Conservation (phyloP, 2,888 invertebrate genomes). For the Xiphydria camelus region DNA sequence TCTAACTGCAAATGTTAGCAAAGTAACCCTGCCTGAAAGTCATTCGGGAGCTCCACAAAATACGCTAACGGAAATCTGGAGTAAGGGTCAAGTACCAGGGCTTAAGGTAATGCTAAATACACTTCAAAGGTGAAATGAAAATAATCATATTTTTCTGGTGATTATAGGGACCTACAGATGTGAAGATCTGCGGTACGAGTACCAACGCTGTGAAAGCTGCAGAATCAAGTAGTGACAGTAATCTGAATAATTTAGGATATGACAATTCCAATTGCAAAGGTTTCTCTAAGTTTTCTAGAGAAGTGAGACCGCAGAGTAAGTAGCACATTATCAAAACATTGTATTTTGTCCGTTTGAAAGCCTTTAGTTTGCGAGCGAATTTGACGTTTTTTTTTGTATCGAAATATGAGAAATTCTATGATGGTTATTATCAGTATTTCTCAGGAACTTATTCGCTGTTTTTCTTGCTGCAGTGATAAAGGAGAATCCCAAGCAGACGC, state of each 20-base stretch:
- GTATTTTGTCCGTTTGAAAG: no score
- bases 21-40: neutral
- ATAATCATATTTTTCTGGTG: neutral
- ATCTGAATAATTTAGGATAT: conserved; percentile 16
- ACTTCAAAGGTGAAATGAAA: neutral
- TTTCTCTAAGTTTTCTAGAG: conserved; percentile 52
- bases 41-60: neutral
- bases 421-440: neutral
- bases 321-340: neutral
- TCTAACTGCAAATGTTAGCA: neutral
- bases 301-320: conserved; percentile 50
- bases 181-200: conserved; percentile 16
- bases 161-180: conserved; percentile 39
- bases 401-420: neutral
- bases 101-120: conserved; percentile 27
- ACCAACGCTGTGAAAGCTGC: no score
- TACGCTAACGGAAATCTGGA: conserved; percentile 34
- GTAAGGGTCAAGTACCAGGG: conserved; percentile 48
- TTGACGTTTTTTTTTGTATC: no score
- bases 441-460: neutral
- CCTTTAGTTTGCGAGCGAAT: no score
- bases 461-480: conserved; percentile 33
- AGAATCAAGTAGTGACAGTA: conserved; percentile 5
- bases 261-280: conserved; percentile 21
- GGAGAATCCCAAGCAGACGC: conserved; percentile 45